A percentile compares a stretch with the other conserved stretches of the same genome.
phyloP scores from a whole-genome alignment of 2,113 vertebrate genomes.

The Chiloscyllium plagiosum region DNA sequence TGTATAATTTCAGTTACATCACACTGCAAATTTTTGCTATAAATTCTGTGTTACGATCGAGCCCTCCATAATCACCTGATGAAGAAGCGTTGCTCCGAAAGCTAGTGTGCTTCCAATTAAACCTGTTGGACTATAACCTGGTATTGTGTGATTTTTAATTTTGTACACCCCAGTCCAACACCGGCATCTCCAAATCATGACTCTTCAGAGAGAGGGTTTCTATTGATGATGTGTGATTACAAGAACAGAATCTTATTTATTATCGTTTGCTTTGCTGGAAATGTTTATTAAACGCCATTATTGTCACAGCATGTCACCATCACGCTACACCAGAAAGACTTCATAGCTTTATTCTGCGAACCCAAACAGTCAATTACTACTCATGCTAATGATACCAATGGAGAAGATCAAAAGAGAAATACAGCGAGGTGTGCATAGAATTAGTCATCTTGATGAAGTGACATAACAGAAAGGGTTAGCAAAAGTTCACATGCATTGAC shows the following conservation, averaged over 20 bases:
- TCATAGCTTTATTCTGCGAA: background rate
- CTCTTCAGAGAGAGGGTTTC: background rate
- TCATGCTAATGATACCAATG: background rate
- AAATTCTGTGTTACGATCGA: too few species aligned
- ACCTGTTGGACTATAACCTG: too few species aligned
- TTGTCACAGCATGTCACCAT: background rate
- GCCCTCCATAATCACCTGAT: too few species aligned
- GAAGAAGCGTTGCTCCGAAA: too few species aligned
- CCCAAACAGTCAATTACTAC: background rate
- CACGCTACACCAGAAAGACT: background rate
- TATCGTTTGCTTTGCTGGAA: background rate
- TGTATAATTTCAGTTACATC: too few species aligned
- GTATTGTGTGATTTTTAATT: too few species aligned
- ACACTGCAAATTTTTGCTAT: too few species aligned
- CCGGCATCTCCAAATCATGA: too few species aligned
- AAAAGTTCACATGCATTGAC: background rate
- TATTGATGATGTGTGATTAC: background rate
- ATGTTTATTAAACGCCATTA: background rate
- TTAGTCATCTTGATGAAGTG: background rate
- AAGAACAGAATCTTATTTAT: background rate
- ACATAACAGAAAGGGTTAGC: background rate
- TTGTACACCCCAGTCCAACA: too few species aligned
- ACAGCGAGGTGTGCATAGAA: background rate
- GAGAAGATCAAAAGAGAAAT: background rate
- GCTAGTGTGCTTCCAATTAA: too few species aligned